A percentile compares a stretch with the other conserved stretches of the same genome.
These are phyloP conservation scores for Aphidius gifuensis DNA, from an alignment of 1,140 invertebrate species.

Conservation along the genomic window DNA sequence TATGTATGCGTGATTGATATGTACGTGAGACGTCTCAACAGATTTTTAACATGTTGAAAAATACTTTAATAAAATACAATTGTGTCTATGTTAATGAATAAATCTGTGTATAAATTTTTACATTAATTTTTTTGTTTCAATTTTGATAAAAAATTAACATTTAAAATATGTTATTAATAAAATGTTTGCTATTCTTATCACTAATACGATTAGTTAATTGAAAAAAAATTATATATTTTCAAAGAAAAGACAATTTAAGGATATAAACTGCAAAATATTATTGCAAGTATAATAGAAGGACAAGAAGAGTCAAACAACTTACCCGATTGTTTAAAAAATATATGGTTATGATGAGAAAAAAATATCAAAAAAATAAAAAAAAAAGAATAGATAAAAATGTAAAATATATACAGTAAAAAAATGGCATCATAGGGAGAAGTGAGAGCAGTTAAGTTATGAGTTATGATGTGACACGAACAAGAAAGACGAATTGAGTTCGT, in stretches of 20 bases:
- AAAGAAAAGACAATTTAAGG: too few species aligned
- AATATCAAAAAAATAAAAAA: not conserved
- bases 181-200: too few species aligned
- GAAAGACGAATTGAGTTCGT: constrained; percentile 46
- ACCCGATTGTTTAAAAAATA: not conserved
- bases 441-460: constrained; percentile 53
- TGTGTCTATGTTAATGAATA: too few species aligned
- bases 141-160: too few species aligned
- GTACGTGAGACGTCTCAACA: not conserved
- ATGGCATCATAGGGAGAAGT: constrained; percentile 26
- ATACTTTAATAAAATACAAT: too few species aligned
- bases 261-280: too few species aligned
- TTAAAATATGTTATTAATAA: too few species aligned
- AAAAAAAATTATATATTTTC: too few species aligned
- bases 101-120: too few species aligned
- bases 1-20: not conserved
- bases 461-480: constrained; percentile 46
- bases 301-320: constrained; percentile 18
- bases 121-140: too few species aligned
- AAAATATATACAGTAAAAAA: constrained; percentile 16
- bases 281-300: not conserved
- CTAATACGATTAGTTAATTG: too few species aligned
- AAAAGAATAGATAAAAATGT: constrained; percentile 4
- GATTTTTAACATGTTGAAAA: not conserved
- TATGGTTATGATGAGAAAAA: not conserved